A percentile compares a stretch with the other conserved stretches of the same genome.
Conservation (phyloP, 2,797 vertebrate genomes). For the Trachurus trachurus region DNA sequence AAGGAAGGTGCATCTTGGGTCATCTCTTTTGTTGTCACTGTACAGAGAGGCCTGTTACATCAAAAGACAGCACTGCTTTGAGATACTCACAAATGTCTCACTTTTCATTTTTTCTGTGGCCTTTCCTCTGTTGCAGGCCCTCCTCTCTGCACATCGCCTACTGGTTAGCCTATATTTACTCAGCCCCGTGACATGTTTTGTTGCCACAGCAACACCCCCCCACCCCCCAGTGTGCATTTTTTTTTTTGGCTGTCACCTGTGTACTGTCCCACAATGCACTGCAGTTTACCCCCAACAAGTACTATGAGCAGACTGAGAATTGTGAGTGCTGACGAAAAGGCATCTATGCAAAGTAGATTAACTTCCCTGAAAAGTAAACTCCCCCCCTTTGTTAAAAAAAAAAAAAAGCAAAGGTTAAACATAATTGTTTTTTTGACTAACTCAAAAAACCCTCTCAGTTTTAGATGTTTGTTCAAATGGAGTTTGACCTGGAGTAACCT, state of each 20-base stretch:
- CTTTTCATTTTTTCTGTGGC: constrained; percentile 27
- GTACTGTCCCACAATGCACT: constrained; percentile 73
- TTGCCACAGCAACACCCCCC: constrained; percentile 78
- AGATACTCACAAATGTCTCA: constrained; percentile 41
- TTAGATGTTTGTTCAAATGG: constrained; percentile 41
- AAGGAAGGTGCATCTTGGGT: constrained; percentile 31
- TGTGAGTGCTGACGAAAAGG: constrained; percentile 7
- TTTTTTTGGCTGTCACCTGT: constrained; percentile 72
- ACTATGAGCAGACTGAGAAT: constrained; percentile 8
- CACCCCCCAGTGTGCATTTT: constrained; percentile 55
- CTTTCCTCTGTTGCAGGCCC: constrained; percentile 47
- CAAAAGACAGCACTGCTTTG: constrained; percentile 27
- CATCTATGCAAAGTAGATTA: constrained; percentile 12
- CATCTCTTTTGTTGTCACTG: constrained; percentile 38
- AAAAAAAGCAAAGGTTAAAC: constrained; percentile 8
- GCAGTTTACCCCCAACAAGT: constrained; percentile 34
- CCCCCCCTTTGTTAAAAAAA: not conserved
- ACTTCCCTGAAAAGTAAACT: not conserved
- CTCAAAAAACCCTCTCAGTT: constrained; percentile 2
- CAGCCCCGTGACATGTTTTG: constrained; percentile 77
- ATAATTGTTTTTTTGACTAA: not conserved
- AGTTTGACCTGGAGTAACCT: constrained; percentile 70
- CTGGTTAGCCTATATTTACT: constrained; percentile 80
- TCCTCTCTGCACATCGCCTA: constrained; percentile 57
- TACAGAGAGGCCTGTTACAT: constrained; percentile 29